Base-by-base conservation (phyloP, 53 echinoderm and acorn worm species). In the Actinopyga echinites region DNA sequence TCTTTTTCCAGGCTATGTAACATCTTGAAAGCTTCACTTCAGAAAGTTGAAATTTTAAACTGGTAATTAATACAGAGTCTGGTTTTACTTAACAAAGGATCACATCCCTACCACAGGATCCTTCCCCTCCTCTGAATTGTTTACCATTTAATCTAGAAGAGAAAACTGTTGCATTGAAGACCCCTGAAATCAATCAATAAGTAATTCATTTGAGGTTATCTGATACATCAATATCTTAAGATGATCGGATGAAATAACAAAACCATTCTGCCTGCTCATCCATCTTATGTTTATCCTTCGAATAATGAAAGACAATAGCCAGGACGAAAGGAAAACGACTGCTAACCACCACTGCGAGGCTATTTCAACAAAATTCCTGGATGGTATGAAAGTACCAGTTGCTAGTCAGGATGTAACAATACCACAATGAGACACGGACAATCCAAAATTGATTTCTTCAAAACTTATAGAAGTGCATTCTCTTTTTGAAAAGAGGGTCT, bases 141-240 rank as follows among this genome's bases (percentile, higher is more conserved):
- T 49, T 40, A 40, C 10, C 40, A 49, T 49, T 15, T 49, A 49
- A 49, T 49, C 17, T 49, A 49, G 0, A 49, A 49, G 13, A 49
- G 49, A 17, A 49, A 17, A 6, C 3, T 49, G 49, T 49, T 13
- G 49, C 17, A 49, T 17, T 49, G 13, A 8, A 49, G 49, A 49
- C 49, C 17, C 3, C 1, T 49, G 13, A 15, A 49, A 49, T 15
- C 17, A 49, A 49, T 49, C 49, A 49, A 49, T 49, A 49, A 68
- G 68, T 68, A 68, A 1, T 23, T 30, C 68, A 68, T 33, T 20
- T 19, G 3, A 68, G 34, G n/a, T 9, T 21, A 13, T 68, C 22
- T 36, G 38, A 68, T 34, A n/a, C 68, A 68, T 68, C 68, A 68
- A 68, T 68, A 68, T 68, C 68, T 20, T 4, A 68, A 38, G 68